Evolutionary conservation across 2,113 vertebrate species (phyloP).

Genomic region (Perca fluviatilis): DNA sequence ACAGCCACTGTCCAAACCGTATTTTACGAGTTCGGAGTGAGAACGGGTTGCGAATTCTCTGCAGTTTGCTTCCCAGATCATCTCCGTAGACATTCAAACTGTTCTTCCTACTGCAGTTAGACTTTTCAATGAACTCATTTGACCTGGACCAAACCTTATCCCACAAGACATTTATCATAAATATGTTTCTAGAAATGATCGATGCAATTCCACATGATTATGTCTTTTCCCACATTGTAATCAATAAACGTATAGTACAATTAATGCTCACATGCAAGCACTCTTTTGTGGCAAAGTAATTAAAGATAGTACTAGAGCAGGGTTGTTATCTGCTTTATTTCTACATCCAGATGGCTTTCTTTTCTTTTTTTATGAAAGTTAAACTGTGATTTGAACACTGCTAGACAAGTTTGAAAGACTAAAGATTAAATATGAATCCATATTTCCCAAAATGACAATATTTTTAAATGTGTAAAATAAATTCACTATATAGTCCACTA

Average conservation of each 20-base stretch:
- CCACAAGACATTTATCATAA: background rate
- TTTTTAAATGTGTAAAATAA: no score
- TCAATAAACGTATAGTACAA: background rate
- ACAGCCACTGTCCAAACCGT: no score
- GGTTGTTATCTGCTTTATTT: background rate
- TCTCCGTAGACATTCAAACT: constrained; percentile 2
- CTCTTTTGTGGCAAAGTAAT: background rate
- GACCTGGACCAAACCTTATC: constrained; percentile 4
- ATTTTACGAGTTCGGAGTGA: no score
- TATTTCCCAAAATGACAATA: no score
- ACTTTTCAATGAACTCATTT: constrained; percentile 19
- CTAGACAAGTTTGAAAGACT: no score
- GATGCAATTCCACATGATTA: background rate
- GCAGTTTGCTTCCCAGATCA: constrained; percentile 37
- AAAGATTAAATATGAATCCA: no score
- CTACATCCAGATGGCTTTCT: background rate
- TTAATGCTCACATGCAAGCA: background rate
- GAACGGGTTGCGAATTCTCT: no score
- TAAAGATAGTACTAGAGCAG: background rate
- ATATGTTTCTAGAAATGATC: background rate
- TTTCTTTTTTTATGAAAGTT: background rate
- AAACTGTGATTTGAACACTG: background rate
- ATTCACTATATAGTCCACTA: no score
- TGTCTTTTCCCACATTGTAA: background rate
- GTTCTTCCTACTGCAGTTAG: background rate